These are phyloP conservation scores for Amblyornis subalaris DNA, from an alignment of 2,113 vertebrate species.

Conservation along the genomic window DNA sequence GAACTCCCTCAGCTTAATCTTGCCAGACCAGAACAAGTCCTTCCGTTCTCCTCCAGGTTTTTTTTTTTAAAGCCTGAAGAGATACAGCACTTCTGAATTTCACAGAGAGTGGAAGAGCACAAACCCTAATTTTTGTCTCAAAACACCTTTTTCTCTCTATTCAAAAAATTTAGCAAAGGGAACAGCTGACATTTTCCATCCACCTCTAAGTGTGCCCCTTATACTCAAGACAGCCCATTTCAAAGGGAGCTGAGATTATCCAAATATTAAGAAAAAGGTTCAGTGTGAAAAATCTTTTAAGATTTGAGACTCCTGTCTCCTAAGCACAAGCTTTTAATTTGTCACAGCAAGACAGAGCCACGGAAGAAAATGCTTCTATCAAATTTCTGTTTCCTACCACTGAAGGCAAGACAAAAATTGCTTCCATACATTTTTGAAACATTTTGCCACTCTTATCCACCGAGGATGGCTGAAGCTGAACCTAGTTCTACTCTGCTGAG, in stretches of 20 bases:
- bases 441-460: background rate
- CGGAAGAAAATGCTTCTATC: background rate
- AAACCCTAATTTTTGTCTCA: background rate
- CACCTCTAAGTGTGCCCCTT: background rate
- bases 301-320: background rate
- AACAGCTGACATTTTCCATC: background rate
- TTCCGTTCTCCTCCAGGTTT: background rate
- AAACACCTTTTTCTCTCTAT: background rate
- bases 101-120: background rate
- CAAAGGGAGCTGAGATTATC: background rate
- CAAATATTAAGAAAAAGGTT: background rate
- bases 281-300: background rate
- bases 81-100: background rate
- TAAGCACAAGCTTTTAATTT: background rate
- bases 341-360: background rate
- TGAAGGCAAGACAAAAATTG: background rate
- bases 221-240: background rate
- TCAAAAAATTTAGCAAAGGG: background rate
- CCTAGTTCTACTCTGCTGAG: background rate
- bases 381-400: background rate
- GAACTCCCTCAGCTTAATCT: constrained; percentile 13
- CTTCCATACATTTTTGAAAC: background rate
- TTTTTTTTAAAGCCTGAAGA: background rate
- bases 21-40: background rate
- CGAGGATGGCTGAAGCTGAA: background rate